phyloP scores from a whole-genome alignment of 2,888 invertebrate genomes.

The Schizotus pectinicornis region DNA sequence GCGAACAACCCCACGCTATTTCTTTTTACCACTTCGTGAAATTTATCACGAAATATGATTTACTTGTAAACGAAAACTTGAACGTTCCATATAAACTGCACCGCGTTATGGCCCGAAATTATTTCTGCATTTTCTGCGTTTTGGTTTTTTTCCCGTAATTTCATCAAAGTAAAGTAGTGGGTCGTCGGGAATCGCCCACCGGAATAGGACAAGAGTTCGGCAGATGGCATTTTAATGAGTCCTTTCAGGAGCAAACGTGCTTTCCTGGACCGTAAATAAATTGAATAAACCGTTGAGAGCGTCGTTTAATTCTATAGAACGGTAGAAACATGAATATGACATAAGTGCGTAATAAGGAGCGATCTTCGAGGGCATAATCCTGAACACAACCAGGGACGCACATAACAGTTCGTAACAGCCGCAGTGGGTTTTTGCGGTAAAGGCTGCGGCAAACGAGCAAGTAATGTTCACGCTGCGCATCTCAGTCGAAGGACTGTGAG shows the following conservation, averaged over 20 bases:
- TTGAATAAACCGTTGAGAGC: constrained; percentile 14
- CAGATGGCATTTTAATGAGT: constrained; percentile 18
- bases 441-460: constrained; percentile 56
- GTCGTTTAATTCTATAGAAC: constrained; percentile 30
- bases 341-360: constrained; percentile 41
- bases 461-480: constrained; percentile 55
- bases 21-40: constrained; percentile 47
- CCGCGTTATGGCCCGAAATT: constrained; percentile 2
- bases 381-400: constrained; percentile 35
- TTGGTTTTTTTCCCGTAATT: not conserved
- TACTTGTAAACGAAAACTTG: constrained; percentile 39
- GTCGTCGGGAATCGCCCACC: not conserved
- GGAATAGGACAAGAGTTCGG: not conserved
- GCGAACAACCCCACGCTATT: constrained; percentile 43
- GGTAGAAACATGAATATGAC: constrained; percentile 39
- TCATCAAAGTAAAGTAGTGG: not conserved
- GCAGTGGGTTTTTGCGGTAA: constrained; percentile 50
- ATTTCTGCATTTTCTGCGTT: too few relatives aligned
- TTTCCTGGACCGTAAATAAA: constrained; percentile 19
- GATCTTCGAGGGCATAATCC: constrained; percentile 36
- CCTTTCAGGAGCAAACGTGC: constrained; percentile 4
- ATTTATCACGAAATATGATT: constrained; percentile 51
- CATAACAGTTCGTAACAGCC: constrained; percentile 47
- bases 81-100: constrained; percentile 27
- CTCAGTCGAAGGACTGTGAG: constrained; percentile 50